These are phyloP conservation scores for Micrasema minimum DNA, from an alignment of 1,140 invertebrate genomes.

Conservation along the genomic window DNA sequence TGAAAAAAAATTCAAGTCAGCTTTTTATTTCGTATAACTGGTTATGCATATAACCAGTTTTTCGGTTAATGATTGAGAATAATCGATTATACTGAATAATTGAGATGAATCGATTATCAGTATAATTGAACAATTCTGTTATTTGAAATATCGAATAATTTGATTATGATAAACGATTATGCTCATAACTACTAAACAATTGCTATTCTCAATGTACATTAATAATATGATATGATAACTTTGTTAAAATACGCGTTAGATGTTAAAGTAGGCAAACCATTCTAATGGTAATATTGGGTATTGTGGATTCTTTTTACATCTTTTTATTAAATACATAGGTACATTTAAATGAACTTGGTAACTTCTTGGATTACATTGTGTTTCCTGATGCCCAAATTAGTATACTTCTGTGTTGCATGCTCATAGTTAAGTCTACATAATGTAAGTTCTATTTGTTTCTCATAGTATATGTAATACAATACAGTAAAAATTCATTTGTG, in stretches of 20 bases:
- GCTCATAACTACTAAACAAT: too few relatives aligned
- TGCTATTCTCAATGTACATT: slow-evolving; percentile 40
- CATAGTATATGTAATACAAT: too few relatives aligned
- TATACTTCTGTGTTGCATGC: slow-evolving; percentile 18
- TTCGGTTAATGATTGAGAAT: too few relatives aligned
- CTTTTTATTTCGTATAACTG: too few relatives aligned
- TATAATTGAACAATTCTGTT: too few relatives aligned
- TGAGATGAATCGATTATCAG: too few relatives aligned
- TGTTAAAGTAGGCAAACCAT: slow-evolving; percentile 24
- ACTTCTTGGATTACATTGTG: background rate
- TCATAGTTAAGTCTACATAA: slow-evolving; percentile 25
- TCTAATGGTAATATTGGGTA: slow-evolving; percentile 2
- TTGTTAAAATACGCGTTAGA: slow-evolving; percentile 26
- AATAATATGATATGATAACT: slow-evolving; percentile 30
- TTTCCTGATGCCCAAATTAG: background rate
- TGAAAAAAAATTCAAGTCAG: too few relatives aligned
- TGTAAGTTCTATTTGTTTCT: too few relatives aligned
- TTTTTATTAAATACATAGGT: slow-evolving; percentile 7
- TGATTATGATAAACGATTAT: too few relatives aligned
- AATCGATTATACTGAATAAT: too few relatives aligned
- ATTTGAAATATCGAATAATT: too few relatives aligned
- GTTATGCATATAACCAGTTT: too few relatives aligned
- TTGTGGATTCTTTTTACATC: slow-evolving; percentile 19
- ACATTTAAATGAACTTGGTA: slow-evolving; percentile 10
- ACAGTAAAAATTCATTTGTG: slow-evolving; percentile 9